A percentile compares a stretch with the other conserved stretches of the same genome.
Evolutionary conservation across 2,888 invertebrate genomes (phyloP).

Genomic region (Pediacus dermestoides): DNA sequence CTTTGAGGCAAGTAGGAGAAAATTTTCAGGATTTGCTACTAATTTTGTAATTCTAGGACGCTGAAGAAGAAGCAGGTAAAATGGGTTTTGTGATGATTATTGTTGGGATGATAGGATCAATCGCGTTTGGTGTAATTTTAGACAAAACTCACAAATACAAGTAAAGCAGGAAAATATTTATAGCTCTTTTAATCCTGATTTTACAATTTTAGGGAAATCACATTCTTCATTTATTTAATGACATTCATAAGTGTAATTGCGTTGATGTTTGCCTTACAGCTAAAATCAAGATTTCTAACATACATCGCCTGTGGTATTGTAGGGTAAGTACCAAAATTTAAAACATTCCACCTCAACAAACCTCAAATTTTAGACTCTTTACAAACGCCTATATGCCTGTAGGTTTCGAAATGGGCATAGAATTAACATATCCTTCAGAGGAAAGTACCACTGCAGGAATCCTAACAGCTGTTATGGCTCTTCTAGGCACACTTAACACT

Average conservation of each 20-base stretch:
- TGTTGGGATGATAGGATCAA: slow-evolving; percentile 85
- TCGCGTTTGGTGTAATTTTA: slow-evolving; percentile 79
- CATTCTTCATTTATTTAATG: slow-evolving; percentile 20
- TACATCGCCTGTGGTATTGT: slow-evolving; percentile 20
- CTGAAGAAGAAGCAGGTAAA: slow-evolving; percentile 74
- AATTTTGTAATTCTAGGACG: slow-evolving; percentile 52
- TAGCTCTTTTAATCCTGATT: no score
- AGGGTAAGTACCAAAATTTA: slow-evolving; percentile 17
- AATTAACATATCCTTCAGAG: slow-evolving; percentile 29
- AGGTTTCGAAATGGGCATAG: slow-evolving; percentile 31
- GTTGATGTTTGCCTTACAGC: slow-evolving; percentile 26
- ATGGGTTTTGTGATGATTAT: slow-evolving; percentile 86
- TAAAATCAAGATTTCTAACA: slow-evolving; percentile 16
- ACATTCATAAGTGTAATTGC: slow-evolving; percentile 17
- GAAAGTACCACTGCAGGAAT: slow-evolving; percentile 29
- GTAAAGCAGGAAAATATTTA: no score
- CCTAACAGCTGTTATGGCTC: slow-evolving; percentile 25
- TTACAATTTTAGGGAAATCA: slow-evolving; percentile 27
- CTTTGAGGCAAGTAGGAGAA: slow-evolving; percentile 62
- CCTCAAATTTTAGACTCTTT: slow-evolving; percentile 24
- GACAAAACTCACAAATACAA: slow-evolving; percentile 92
- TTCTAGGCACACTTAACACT: slow-evolving; percentile 22
- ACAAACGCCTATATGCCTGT: slow-evolving; percentile 29
- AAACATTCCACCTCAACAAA: no score
- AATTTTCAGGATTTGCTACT: neutral